Conservation (phyloP, 2,113 vertebrate genomes). For the Brienomyrus brachyistius region DNA sequence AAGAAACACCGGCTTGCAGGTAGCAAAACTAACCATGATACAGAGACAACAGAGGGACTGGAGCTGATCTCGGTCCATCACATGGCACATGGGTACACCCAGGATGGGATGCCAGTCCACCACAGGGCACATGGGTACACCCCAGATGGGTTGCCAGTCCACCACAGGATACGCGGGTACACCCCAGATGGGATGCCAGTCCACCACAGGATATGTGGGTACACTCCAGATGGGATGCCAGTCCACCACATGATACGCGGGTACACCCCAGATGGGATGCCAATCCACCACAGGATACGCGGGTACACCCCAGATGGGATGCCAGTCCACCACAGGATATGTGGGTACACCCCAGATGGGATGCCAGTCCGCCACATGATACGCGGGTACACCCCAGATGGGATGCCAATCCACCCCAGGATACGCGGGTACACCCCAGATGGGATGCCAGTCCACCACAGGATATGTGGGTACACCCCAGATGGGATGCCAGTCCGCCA, state of each 20-base stretch:
- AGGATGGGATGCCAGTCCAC: background rate
- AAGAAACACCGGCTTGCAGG: background rate
- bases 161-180: background rate
- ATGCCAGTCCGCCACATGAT: too few species aligned
- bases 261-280: too few species aligned
- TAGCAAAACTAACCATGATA: background rate
- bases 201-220: too few species aligned
- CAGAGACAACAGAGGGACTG: background rate
- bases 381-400: too few species aligned
- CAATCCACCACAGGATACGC: too few species aligned
- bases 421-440: background rate
- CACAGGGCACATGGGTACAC: background rate
- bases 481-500: background rate
- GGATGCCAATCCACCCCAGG: too few species aligned
- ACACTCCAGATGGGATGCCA: too few species aligned
- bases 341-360: too few species aligned
- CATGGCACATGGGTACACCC: background rate
- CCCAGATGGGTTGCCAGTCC: background rate
- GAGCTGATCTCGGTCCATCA: background rate
- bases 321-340: too few species aligned
- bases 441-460: background rate
- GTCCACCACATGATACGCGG: too few species aligned
- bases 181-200: background rate
- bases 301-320: too few species aligned
- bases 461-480: background rate